phyloP scores from a whole-genome alignment of 2,888 invertebrate genomes.

The Dinocampus coccinellae region DNA sequence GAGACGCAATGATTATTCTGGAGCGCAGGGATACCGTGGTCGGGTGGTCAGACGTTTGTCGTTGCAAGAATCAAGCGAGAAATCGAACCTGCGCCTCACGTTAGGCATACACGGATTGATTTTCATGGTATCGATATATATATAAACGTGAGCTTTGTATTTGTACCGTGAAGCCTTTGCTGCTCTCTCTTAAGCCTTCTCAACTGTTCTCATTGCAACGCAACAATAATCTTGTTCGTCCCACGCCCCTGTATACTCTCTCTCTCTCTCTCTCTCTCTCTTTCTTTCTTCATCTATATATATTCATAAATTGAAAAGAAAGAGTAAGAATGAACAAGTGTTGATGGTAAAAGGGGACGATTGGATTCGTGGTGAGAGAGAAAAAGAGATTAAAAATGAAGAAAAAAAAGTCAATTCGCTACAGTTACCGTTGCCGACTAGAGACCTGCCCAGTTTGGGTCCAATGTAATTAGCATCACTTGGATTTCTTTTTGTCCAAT shows the following conservation, averaged over 20 bases:
- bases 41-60: slow-evolving; percentile 18
- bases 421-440: slow-evolving; percentile 41
- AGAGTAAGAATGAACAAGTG: not conserved
- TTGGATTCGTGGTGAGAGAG: not conserved
- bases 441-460: slow-evolving; percentile 42
- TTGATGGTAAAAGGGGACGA: not conserved
- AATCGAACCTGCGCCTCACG: slow-evolving; percentile 14
- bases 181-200: not conserved
- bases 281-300: too few relatives aligned
- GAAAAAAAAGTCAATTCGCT: slow-evolving; percentile 42
- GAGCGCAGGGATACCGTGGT: not conserved
- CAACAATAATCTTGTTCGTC: slow-evolving; percentile 22
- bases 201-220: slow-evolving; percentile 18
- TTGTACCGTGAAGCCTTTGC: slow-evolving; percentile 4
- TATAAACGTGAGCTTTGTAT: slow-evolving; percentile 19
- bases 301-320: too few relatives aligned
- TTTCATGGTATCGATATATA: slow-evolving; percentile 32
- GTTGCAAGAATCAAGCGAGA: slow-evolving; percentile 20
- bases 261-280: too few relatives aligned
- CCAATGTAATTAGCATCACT: slow-evolving; percentile 62
- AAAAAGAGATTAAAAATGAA: not conserved
- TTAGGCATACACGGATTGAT: slow-evolving; percentile 24
- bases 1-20: slow-evolving; percentile 29
- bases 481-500: slow-evolving; percentile 59
- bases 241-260: too few relatives aligned